These are phyloP conservation scores for Aphelinus certus DNA, from an alignment of 1,140 invertebrate species.

Conservation along the genomic window DNA sequence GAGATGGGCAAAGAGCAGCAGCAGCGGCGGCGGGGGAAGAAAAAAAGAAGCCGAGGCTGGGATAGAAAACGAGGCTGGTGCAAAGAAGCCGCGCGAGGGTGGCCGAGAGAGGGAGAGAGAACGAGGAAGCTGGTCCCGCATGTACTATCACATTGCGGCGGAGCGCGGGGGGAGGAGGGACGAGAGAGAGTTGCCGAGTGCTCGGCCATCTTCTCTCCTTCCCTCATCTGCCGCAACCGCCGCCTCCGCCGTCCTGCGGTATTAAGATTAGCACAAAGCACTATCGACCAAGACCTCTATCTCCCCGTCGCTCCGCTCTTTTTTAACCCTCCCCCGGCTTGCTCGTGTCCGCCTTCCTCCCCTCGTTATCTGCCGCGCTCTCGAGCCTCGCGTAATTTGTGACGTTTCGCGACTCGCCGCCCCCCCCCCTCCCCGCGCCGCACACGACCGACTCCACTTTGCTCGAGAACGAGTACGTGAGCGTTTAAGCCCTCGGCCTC, in stretches of 20 bases:
- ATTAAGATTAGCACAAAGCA: conserved; percentile 48
- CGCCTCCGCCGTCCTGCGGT: conserved; percentile 42
- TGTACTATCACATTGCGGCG: conserved; percentile 42
- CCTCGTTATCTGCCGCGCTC: conserved; percentile 32
- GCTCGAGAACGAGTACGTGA: conserved; percentile 30
- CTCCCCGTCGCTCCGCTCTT: conserved; percentile 1
- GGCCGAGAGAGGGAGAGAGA: conserved; percentile 8
- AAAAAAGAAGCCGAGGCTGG: conserved; percentile 20
- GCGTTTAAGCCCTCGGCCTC: conserved; percentile 30
- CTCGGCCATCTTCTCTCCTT: conserved; percentile 32
- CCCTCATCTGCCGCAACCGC: background rate
- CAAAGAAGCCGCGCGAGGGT: background rate
- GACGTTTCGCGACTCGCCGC: conserved; percentile 30
- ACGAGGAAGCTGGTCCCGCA: conserved; percentile 34
- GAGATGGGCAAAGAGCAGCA: conserved; percentile 25
- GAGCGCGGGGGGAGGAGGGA: conserved; percentile 6
- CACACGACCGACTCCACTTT: no score
- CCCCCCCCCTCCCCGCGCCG: background rate
- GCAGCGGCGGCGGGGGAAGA: conserved; percentile 39
- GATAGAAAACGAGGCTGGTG: conserved; percentile 10
- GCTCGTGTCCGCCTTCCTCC: conserved; percentile 18
- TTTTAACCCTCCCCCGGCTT: background rate
- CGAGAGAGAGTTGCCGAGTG: conserved; percentile 25
- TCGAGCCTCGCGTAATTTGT: conserved; percentile 33
- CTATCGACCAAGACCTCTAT: conserved; percentile 35